These are phyloP conservation scores for Diarsia mendica DNA, from an alignment of 2,888 invertebrate species.

Conservation along the genomic window DNA sequence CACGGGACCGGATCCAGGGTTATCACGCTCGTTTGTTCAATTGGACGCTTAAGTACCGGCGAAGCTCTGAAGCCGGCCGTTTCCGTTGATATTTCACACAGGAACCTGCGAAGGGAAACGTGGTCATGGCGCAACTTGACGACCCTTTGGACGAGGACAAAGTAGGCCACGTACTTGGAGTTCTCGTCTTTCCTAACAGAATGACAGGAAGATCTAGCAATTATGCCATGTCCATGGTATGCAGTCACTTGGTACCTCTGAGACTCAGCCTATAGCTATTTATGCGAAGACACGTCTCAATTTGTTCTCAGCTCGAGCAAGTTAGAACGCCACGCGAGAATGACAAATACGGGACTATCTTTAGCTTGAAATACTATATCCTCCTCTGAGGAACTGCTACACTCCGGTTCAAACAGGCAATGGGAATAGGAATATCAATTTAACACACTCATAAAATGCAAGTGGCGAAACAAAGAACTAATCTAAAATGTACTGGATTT, in stretches of 20 bases:
- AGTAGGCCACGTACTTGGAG: constrained; percentile 23
- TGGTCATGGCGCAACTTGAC: constrained; percentile 55
- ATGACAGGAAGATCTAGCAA: constrained; percentile 10
- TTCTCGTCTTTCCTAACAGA: not conserved
- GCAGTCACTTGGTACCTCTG: not conserved
- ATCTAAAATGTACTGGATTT: constrained; percentile 1
- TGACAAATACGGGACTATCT: not conserved
- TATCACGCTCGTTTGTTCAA: constrained; percentile 87
- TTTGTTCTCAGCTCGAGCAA: not conserved
- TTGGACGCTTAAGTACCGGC: constrained; percentile 82
- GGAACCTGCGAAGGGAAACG: constrained; percentile 69
- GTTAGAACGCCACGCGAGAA: not conserved
- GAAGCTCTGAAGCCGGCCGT: constrained; percentile 80
- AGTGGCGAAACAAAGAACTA: constrained; percentile 13
- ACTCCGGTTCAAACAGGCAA: constrained; percentile 58
- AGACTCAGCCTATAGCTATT: constrained; percentile 8
- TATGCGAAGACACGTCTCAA: constrained; percentile 23
- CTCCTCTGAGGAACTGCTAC: constrained; percentile 37
- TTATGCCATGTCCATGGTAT: constrained; percentile 2
- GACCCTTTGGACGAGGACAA: constrained; percentile 21
- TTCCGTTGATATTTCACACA: constrained; percentile 84
- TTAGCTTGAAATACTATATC: constrained; percentile 7
- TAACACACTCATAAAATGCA: not conserved
- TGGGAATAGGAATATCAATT: constrained; percentile 8
- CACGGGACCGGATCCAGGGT: constrained; percentile 86